Conservation (phyloP, 1,140 invertebrate species). For the Drosophila nigromelanica region DNA sequence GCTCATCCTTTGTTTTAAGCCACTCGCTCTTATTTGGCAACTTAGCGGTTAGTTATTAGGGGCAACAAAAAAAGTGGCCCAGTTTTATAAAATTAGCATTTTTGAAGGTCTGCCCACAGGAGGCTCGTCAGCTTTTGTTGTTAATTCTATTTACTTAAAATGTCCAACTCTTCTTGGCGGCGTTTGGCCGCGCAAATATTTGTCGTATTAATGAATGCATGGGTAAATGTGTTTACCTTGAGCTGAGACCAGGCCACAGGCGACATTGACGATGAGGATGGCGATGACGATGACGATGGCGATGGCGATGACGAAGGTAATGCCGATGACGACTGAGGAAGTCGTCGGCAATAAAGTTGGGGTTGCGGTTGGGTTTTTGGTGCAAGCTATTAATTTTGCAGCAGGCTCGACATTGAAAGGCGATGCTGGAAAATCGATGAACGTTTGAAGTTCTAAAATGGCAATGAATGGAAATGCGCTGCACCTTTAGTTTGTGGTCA, state of each 20-base stretch:
- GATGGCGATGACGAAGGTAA: neutral
- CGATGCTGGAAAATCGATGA: conserved; percentile 65
- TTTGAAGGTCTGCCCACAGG: conserved; percentile 46
- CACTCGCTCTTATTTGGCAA: conserved; percentile 7
- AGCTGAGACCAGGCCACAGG: conserved; percentile 28
- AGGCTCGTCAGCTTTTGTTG: conserved; percentile 74
- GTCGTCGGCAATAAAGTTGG: neutral
- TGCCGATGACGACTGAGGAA: neutral
- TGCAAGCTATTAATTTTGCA: conserved; percentile 62
- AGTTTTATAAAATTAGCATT: conserved; percentile 39
- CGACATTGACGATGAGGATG: neutral
- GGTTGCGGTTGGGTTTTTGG: conserved; percentile 1
- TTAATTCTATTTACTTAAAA: conserved; percentile 80
- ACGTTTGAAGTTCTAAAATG: conserved; percentile 21
- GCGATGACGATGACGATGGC: neutral
- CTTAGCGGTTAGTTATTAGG: conserved; percentile 8
- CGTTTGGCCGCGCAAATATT: conserved; percentile 67
- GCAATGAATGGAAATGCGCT: neutral
- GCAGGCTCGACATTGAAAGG: conserved; percentile 48
- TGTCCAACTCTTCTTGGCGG: conserved; percentile 47
- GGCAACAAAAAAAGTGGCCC: conserved; percentile 1
- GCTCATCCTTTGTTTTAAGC: neutral
- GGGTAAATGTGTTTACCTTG: conserved; percentile 78
- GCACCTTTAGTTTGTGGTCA: neutral
- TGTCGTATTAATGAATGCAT: conserved; percentile 79